Evolutionary conservation across 1,140 invertebrate species (phyloP), one percentile per base, ranked within the genome.

Genomic region (Neodiprion fabricii): DNA sequence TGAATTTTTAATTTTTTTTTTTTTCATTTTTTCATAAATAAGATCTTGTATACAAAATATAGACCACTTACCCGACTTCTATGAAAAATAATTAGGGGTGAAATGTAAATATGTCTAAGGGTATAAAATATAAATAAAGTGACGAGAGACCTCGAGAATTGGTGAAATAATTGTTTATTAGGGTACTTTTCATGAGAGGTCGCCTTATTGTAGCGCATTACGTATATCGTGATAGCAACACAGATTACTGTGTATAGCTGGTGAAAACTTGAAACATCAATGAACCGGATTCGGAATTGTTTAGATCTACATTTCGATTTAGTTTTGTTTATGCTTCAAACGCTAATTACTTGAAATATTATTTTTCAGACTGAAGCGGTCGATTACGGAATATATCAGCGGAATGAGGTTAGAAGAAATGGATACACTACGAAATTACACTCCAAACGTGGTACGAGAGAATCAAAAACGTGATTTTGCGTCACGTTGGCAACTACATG

Each of bases 81-180:
- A 1, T 40, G 28, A 73, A 65, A 17, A 40, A 65, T 75, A 76
- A 75, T 74, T 81, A 83, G 71, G 68, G 75, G 77, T 81, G 75
- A 74, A 81, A 78, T 83, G 80, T 83, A 82, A 72, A 82, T 82
- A 82, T 74, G 70, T 72, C 75, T 77, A 74, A 76, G 71, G 49
- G 48, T 47, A 76, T 74, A 74, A 61, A 69, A 3, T 14, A 17
- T 65, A 71, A 65, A 76, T 78, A 79, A 79, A 79, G 79, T 79
- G 74, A 66, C 40, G 53, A 50, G 21, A 70, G 70, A 73, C 47
- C 67, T 75, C 49, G 40, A 71, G 67, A 48, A 70, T 68, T 10
- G 53, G 50, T 48, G 74, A 72, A 77, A 77, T 72, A 72, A 77
- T 75, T 68, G 75, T 81, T 74, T 77, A 72, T 75, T 72, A 77